These are phyloP conservation scores for Drosophila mayri DNA, from an alignment of 1,140 invertebrate genomes.

Conservation along the genomic window DNA sequence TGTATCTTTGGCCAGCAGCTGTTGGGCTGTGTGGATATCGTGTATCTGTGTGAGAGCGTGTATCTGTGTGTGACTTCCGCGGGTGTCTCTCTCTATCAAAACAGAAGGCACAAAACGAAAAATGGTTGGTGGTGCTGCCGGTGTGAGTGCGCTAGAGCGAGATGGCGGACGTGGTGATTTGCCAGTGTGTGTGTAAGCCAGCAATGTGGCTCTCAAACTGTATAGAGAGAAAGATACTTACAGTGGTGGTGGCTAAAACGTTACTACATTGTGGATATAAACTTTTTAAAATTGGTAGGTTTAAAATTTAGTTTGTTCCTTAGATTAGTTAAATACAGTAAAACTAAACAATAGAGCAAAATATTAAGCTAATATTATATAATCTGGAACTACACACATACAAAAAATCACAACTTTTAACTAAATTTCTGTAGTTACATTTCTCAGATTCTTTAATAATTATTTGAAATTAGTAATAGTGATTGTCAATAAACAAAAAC, in stretches of 20 bases:
- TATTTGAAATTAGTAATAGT: too few relatives aligned
- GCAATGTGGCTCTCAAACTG: neutral
- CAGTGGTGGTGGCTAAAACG: neutral
- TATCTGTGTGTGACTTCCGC: conserved; percentile 7
- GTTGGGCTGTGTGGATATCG: neutral
- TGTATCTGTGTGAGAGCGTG: neutral
- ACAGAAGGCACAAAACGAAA: conserved; percentile 22
- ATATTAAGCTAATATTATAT: too few relatives aligned
- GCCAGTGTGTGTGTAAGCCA: neutral
- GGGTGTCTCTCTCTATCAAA: conserved; percentile 3
- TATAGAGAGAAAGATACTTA: neutral
- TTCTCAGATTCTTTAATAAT: too few relatives aligned
- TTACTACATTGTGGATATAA: too few relatives aligned
- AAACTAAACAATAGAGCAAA: too few relatives aligned
- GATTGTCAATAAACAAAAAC: too few relatives aligned
- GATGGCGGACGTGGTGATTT: conserved; percentile 9
- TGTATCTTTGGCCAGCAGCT: conserved; percentile 12
- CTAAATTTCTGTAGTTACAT: too few relatives aligned
- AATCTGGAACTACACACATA: too few relatives aligned
- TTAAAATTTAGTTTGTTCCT: too few relatives aligned
- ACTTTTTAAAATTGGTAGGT: too few relatives aligned
- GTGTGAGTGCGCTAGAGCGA: conserved; percentile 26
- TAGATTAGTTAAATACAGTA: too few relatives aligned
- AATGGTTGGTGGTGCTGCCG: conserved; percentile 37
- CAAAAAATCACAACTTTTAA: too few relatives aligned